Evolutionary conservation across 2,888 invertebrate genomes (phyloP), one percentile per base, ranked within the genome.

Genomic region (Caenorhabditis sinica): DNA sequence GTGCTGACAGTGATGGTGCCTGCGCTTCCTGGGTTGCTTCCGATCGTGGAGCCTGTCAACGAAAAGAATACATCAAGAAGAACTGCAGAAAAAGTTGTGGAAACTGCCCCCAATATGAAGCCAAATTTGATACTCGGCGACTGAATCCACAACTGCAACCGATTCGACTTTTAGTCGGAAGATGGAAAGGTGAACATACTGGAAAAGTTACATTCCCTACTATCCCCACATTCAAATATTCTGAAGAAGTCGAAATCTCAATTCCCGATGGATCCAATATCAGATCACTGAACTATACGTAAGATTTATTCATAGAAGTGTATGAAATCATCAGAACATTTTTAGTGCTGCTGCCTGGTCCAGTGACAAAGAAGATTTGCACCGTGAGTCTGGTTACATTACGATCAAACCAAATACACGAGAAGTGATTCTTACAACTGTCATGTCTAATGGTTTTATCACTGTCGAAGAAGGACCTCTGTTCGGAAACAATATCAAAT

Each of bases 381-480:
- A 84, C 43, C 43, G 75, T 11, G 84, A 84, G 45, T 80, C 71
- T 8, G 84, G 84, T 20, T 84, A 84, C 75, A 80, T 84, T 11
- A 75, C 75, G 0, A 73, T 84, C 43, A 84, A 84, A 53, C 84
- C 84, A 25, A 83, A 83, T 28, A 84, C 84, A 4, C 63, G 80
- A 4, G 84, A 84, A 65, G 72, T 84, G 6, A 43, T 80, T 33
- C 68, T 84, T 3, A 84, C 84, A 23, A 84, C 84, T n/a, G 84
- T 84, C n/a, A 84, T 84, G 84, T 80, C 80, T 5, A 84, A 84
- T 40, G 84, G 83, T 20, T 84, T 84, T 61, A 84, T 84, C 17
- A 84, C 84, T 23, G 84, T 84, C 13, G 84, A 84, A 43, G 80
- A 80, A 36, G 84, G 84, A 2, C 80, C 80, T 2, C 5, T 80